Base-by-base conservation (phyloP, 2,113 vertebrate species). In the Microcebus murinus region DNA sequence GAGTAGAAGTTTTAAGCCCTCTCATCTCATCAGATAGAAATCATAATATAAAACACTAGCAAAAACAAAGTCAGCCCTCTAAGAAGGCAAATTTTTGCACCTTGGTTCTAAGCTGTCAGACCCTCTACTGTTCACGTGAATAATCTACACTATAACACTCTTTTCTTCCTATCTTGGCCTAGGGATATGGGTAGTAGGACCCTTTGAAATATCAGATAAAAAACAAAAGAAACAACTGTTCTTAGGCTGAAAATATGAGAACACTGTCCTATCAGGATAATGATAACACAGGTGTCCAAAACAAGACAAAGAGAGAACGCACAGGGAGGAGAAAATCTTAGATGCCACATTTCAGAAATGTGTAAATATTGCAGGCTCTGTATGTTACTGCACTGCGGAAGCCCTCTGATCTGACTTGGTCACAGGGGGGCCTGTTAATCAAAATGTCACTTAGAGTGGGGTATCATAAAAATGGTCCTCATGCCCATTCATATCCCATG, bases 191-290 rank as follows among this genome's bases (percentile, higher is more conserved):
- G 17, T 55, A 79, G 18, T 34, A 89, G 27, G 61, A 71, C 68
- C 14, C 61, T 93, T 94, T 94, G 68, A 89, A 96, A 97, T 84
- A 82, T 36, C 57, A 91, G 34, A 93, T 97, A 29, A 96, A 97
- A 85, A 93, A 82, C 8, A 59, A 85, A 86, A 87, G 48, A 86
- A 21, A 70, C 39, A 77, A n/a, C 18, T 39, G 13, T 83, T 83
- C 55, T 63, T 27, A n/a, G n/a, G 21, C 31, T 20, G 45, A 91
- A 96, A 91, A 71, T 27, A 73, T 9, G 3, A 91, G 63, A 94
- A 85, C 48, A 84, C 67, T 34, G 36, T 81, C 21, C 36, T 90
- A 65, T 83, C 9, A 83, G 55, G 29, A 92, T 74, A 80, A 94
- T 3, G 42, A 45, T 77, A 52, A 91, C 67, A 79, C 71, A 76